Evolutionary conservation across 1,140 invertebrate genomes (phyloP).

Genomic region (Megalonaias nervosa): DNA sequence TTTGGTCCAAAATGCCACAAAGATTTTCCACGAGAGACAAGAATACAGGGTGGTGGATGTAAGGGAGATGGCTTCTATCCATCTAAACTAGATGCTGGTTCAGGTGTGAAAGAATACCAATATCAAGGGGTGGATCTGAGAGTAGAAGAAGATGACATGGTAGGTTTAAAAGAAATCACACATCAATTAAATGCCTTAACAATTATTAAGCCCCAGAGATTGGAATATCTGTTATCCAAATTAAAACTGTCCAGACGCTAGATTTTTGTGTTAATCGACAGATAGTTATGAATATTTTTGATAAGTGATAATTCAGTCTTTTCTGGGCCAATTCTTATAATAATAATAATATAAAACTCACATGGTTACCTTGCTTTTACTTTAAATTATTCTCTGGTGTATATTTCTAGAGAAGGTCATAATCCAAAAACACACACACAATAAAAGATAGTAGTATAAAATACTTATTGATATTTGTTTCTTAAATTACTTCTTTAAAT

Average conservation of each 20-base stretch:
- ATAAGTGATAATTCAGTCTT: neutral
- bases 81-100: constrained; percentile 17
- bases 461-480: too few species aligned
- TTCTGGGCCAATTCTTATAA: neutral
- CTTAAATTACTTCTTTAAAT: too few species aligned
- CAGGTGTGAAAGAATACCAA: constrained; percentile 24
- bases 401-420: too few species aligned
- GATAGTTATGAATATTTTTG: neutral
- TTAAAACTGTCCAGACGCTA: neutral
- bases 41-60: constrained; percentile 29
- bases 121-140: constrained; percentile 36
- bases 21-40: constrained; percentile 29
- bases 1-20: constrained; percentile 48
- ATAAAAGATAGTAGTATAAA: too few species aligned
- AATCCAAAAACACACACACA: too few species aligned
- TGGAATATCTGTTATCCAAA: neutral
- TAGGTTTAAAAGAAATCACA: neutral
- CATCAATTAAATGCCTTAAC: too few species aligned
- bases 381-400: too few species aligned
- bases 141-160: neutral
- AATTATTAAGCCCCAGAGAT: too few species aligned
- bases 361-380: too few species aligned
- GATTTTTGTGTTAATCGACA: neutral
- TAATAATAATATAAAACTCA: neutral
- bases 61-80: constrained; percentile 36